These are phyloP conservation scores for Julus scanicus DNA, from an alignment of 2,888 invertebrate species.

Conservation along the genomic window DNA sequence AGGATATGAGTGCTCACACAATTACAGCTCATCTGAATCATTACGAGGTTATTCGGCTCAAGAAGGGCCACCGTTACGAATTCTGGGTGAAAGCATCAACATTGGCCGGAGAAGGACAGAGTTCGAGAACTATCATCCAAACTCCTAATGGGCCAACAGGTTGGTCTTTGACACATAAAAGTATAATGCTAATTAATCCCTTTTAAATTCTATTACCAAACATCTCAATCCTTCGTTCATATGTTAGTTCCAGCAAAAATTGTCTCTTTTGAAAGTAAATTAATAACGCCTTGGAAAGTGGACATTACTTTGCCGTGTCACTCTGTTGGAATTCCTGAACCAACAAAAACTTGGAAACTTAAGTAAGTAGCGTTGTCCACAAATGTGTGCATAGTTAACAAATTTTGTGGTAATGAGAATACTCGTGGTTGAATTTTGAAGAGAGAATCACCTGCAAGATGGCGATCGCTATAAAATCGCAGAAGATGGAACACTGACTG, in stretches of 20 bases:
- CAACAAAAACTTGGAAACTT: slow-evolving; percentile 56
- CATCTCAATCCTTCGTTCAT: background rate
- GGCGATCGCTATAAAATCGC: slow-evolving; percentile 72
- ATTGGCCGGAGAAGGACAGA: slow-evolving; percentile 72
- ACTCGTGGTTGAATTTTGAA: background rate
- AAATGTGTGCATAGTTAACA: background rate
- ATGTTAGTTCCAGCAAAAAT: slow-evolving; percentile 57
- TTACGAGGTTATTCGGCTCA: slow-evolving; percentile 83
- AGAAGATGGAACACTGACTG: slow-evolving; percentile 90
- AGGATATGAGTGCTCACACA: slow-evolving; percentile 53
- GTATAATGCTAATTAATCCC: background rate
- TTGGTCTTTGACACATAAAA: background rate
- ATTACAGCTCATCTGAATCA: slow-evolving; percentile 59
- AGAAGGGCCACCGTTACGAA: slow-evolving; percentile 75
- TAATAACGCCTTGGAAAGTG: slow-evolving; percentile 57
- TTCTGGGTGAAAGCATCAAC: slow-evolving; percentile 59
- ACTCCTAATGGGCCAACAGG: slow-evolving; percentile 49
- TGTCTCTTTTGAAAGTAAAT: slow-evolving; percentile 56
- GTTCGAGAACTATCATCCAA: slow-evolving; percentile 71
- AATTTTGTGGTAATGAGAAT: background rate
- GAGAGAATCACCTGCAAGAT: slow-evolving; percentile 3
- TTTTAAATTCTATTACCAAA: background rate
- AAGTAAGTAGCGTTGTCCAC: slow-evolving; percentile 49
- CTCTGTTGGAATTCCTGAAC: slow-evolving; percentile 57
- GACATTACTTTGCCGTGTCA: slow-evolving; percentile 57